A percentile compares a stretch with the other conserved stretches of the same genome.
phyloP scores from a whole-genome alignment of 2,888 invertebrate genomes.

The Griposia aprilina region DNA sequence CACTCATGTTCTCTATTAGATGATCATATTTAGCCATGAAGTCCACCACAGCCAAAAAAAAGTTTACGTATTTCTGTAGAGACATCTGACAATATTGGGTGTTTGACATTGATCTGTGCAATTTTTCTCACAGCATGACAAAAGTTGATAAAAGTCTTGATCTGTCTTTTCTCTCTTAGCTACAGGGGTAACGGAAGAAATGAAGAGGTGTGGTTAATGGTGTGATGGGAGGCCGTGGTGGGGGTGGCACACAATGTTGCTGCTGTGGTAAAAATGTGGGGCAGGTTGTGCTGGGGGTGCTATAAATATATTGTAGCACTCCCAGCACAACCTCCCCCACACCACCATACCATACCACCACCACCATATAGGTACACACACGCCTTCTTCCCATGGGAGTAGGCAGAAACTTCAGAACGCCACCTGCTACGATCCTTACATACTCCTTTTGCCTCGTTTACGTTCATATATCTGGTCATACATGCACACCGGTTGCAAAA shows the following conservation, averaged over 20 bases:
- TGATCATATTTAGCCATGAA: conserved; percentile 79
- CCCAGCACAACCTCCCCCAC: too few species aligned
- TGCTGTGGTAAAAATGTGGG: conserved; percentile 2
- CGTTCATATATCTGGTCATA: too few species aligned
- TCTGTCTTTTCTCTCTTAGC: conserved; percentile 66
- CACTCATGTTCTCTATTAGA: conserved; percentile 83
- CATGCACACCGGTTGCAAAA: too few species aligned
- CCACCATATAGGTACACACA: too few species aligned
- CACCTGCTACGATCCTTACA: too few species aligned
- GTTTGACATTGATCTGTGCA: conserved; percentile 42
- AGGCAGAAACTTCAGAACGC: too few species aligned
- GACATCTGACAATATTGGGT: conserved; percentile 72
- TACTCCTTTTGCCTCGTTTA: too few species aligned
- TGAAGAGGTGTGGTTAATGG: too few species aligned
- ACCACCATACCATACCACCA: too few species aligned
- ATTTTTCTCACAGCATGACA: conserved; percentile 60
- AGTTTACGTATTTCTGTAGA: conserved; percentile 73
- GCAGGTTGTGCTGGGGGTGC: conserved; percentile 52
- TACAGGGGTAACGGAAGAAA: conserved; percentile 35
- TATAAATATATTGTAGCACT: conserved; percentile 70
- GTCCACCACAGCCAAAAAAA: conserved; percentile 69
- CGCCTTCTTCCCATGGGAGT: too few species aligned
- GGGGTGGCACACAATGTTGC: conserved; percentile 67
- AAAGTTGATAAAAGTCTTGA: conserved; percentile 77
- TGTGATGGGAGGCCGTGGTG: conserved; percentile 52